A percentile compares a stretch with the other conserved stretches of the same genome.
phyloP scores from a whole-genome alignment of 2,113 vertebrate genomes.

The Urocynchramus pylzowi region DNA sequence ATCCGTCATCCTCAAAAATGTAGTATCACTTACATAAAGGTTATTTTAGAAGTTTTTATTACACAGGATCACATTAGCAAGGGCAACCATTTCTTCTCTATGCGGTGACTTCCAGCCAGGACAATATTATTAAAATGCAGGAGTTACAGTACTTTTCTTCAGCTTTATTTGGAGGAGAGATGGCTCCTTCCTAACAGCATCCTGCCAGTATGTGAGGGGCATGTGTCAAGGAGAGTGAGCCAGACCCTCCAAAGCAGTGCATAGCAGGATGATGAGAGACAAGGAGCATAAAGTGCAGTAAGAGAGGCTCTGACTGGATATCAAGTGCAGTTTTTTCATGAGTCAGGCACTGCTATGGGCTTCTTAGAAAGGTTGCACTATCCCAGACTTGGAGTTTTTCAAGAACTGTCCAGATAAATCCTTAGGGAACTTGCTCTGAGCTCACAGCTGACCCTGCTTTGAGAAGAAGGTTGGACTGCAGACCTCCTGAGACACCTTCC shows the following conservation, averaged over 20 bases:
- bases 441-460: neutral
- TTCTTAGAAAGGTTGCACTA: neutral
- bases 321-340: neutral
- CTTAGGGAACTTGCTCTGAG: neutral
- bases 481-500: neutral
- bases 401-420: neutral
- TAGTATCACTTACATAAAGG: conserved; percentile 23
- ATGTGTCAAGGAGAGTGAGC: neutral
- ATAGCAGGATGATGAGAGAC: neutral
- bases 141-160: neutral
- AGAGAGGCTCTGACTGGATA: neutral
- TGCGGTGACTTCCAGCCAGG: neutral
- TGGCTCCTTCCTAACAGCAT: neutral
- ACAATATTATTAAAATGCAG: conserved; percentile 15
- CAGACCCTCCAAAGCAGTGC: neutral
- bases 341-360: neutral
- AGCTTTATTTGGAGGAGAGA: neutral
- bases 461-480: neutral
- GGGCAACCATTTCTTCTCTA: conserved; percentile 22
- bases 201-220: neutral
- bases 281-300: neutral
- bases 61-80: neutral
- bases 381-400: neutral
- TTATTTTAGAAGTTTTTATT: conserved; percentile 17
- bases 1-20: neutral